phyloP scores from a whole-genome alignment of 1,140 invertebrate species.

The Drosophila hydei region DNA sequence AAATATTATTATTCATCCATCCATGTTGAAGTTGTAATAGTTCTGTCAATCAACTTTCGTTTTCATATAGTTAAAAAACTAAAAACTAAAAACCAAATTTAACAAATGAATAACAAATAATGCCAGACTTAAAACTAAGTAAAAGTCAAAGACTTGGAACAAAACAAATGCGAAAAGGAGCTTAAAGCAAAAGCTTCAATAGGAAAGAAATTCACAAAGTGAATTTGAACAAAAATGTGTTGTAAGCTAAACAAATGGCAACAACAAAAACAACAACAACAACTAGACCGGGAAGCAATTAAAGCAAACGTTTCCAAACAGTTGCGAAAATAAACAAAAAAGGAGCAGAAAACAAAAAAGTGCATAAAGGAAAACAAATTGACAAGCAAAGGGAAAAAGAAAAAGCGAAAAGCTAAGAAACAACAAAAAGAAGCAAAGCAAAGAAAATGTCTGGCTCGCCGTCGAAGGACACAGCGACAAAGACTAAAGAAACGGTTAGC shows the following conservation, averaged over 20 bases:
- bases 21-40: no score
- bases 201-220: not conserved
- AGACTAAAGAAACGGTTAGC: slow-evolving; percentile 42
- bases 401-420: slow-evolving; percentile 25
- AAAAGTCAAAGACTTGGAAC: not conserved
- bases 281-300: slow-evolving; percentile 26
- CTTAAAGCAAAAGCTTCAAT: slow-evolving; percentile 2
- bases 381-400: slow-evolving; percentile 14
- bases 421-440: slow-evolving; percentile 13
- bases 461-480: slow-evolving; percentile 53
- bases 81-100: not conserved
- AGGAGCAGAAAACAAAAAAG: slow-evolving; percentile 27
- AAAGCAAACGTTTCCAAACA: slow-evolving; percentile 33
- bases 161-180: not conserved
- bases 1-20: no score
- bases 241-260: slow-evolving; percentile 39
- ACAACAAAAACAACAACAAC: slow-evolving; percentile 20
- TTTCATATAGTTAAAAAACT: not conserved
- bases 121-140: not conserved
- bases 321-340: slow-evolving; percentile 41
- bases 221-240: slow-evolving; percentile 29
- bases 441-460: slow-evolving; percentile 65
- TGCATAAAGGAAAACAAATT: slow-evolving; percentile 18
- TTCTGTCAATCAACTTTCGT: not conserved
- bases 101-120: not conserved